Conservation (phyloP, 2,888 invertebrate genomes). For the Cephus runcator region DNA sequence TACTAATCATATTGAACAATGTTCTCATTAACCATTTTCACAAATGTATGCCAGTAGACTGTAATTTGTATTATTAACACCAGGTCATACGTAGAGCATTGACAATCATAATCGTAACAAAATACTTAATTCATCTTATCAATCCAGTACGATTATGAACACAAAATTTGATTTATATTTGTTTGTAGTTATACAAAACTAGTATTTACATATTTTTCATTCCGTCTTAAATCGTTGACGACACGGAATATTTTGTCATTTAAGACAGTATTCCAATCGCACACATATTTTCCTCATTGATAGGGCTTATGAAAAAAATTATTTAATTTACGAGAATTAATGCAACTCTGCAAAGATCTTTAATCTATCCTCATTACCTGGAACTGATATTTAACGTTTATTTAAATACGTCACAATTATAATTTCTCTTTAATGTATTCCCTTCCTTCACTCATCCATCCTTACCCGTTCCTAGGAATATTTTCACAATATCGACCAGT, state of each 20-base stretch:
- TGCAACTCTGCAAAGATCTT: not conserved
- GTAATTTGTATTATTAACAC: not conserved
- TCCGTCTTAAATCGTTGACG: not conserved
- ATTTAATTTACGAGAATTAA: not conserved
- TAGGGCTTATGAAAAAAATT: not conserved
- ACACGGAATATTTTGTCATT: not conserved
- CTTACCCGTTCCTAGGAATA: not conserved
- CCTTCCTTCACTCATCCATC: not conserved
- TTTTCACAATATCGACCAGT: not conserved
- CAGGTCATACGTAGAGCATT: not conserved
- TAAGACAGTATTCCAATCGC: not conserved
- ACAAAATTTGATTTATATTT: not conserved
- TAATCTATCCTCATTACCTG: not conserved
- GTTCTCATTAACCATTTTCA: not conserved
- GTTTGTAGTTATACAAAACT: not conserved
- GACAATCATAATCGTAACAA: not conserved
- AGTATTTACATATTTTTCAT: not conserved
- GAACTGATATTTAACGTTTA: not conserved
- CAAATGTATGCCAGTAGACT: not conserved
- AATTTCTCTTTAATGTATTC: not conserved
- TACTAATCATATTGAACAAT: not conserved
- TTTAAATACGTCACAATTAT: not conserved
- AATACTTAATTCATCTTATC: not conserved
- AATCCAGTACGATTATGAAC: not conserved
- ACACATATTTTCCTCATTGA: not conserved